Evolutionary conservation across 2,888 invertebrate genomes (phyloP).

Genomic region (Sphinx pinastri): DNA sequence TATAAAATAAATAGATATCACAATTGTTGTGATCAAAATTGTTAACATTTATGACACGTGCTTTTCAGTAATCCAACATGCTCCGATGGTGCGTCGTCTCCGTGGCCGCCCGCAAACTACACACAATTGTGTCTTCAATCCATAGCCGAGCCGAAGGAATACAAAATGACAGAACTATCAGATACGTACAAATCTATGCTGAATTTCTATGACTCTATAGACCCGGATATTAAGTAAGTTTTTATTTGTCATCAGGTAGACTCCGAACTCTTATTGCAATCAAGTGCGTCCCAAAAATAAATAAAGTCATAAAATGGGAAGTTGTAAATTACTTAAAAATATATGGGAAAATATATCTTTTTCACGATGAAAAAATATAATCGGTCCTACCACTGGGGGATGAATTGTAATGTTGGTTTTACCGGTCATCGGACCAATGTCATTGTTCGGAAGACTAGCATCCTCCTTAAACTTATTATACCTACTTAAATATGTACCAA

Average conservation of each 20-base stretch:
- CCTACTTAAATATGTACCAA: no score
- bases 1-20: no score
- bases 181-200: constrained; percentile 34
- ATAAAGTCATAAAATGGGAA: no score
- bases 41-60: not conserved
- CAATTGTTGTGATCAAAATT: not conserved
- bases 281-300: not conserved
- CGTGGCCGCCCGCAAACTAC: constrained; percentile 22
- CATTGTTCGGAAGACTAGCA: no score
- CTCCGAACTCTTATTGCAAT: not conserved
- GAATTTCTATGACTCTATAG: constrained; percentile 36
- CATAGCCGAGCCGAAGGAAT: constrained; percentile 12
- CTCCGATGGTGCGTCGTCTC: constrained; percentile 18
- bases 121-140: constrained; percentile 1
- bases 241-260: constrained; percentile 10
- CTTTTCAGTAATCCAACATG: constrained; percentile 30
- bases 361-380: no score
- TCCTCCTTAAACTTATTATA: no score
- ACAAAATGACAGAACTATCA: constrained; percentile 27
- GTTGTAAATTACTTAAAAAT: no score
- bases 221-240: constrained; percentile 32
- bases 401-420: no score
- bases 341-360: no score
- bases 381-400: no score
- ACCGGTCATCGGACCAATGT: no score